Evolutionary conservation across 2,888 invertebrate species (phyloP).

Genomic region (Drosophila multiciliata): DNA sequence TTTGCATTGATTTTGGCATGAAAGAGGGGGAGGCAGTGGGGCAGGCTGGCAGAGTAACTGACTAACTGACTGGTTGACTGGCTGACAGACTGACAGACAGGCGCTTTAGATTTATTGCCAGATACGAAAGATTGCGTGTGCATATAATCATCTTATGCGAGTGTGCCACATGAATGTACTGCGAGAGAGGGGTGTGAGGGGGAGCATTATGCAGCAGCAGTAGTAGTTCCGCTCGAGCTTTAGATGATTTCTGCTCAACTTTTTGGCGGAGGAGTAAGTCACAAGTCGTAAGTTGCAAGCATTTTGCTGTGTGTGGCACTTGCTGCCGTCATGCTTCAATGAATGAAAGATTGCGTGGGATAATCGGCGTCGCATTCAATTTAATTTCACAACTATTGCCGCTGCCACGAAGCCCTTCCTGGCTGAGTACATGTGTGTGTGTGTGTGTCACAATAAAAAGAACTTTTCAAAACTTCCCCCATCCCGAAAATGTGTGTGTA

Average conservation of each 20-base stretch:
- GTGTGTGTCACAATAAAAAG: constrained; percentile 29
- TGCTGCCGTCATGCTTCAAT: constrained; percentile 28
- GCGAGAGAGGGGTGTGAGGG: not conserved
- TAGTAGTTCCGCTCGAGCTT: constrained; percentile 67
- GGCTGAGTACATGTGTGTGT: constrained; percentile 30
- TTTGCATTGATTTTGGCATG: constrained; percentile 74
- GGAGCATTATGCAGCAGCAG: constrained; percentile 14
- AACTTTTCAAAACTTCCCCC: constrained; percentile 63
- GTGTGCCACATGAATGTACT: constrained; percentile 10
- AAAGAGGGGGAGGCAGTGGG: constrained; percentile 16
- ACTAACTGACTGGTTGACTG: constrained; percentile 4
- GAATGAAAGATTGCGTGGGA: constrained; percentile 80
- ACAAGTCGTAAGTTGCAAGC: constrained; percentile 8
- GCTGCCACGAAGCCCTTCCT: constrained; percentile 62
- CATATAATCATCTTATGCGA: constrained; percentile 69
- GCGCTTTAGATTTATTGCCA: constrained; percentile 65
- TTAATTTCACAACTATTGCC: constrained; percentile 80
- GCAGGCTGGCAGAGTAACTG: constrained; percentile 25
- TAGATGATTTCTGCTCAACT: constrained; percentile 68
- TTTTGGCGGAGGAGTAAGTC: constrained; percentile 49
- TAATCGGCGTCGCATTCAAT: constrained; percentile 79
- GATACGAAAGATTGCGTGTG: constrained; percentile 70
- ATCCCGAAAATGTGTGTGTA: constrained; percentile 5
- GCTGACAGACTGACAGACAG: constrained; percentile 12
- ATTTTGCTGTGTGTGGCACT: constrained; percentile 15